These are phyloP conservation scores for Cichladusa arquata DNA, from an alignment of 2,113 vertebrate species.

Conservation along the genomic window DNA sequence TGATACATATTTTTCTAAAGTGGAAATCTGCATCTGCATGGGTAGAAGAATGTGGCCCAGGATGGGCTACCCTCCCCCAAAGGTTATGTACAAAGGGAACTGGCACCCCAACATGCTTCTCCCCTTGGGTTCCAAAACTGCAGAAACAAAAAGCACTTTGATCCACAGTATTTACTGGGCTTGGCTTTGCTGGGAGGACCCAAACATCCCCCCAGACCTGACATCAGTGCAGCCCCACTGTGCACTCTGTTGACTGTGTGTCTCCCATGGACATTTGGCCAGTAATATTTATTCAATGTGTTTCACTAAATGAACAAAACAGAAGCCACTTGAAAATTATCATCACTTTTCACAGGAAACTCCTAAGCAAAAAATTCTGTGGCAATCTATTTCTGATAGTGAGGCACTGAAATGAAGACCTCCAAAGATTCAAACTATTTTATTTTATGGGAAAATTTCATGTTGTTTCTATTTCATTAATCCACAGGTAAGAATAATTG, in stretches of 20 bases:
- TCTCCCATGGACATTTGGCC: neutral
- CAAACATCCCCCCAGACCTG: neutral
- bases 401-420: neutral
- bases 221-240: neutral
- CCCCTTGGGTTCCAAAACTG: neutral
- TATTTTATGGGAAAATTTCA: neutral
- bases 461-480: neutral
- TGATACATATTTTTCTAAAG: neutral
- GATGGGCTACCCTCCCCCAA: too few relatives aligned
- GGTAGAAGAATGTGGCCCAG: neutral
- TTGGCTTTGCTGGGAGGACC: neutral
- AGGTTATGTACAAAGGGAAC: neutral
- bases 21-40: neutral
- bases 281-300: neutral
- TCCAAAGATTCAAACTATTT: neutral
- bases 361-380: neutral
- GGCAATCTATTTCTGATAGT: neutral
- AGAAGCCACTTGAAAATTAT: neutral
- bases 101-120: fast-evolving
- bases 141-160: neutral
- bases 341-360: neutral
- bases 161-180: neutral
- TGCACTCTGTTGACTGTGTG: neutral
- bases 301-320: neutral
- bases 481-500: neutral